These are phyloP conservation scores for Pipistrellus nathusii DNA, from an alignment of 2,797 vertebrate genomes.

Conservation along the genomic window DNA sequence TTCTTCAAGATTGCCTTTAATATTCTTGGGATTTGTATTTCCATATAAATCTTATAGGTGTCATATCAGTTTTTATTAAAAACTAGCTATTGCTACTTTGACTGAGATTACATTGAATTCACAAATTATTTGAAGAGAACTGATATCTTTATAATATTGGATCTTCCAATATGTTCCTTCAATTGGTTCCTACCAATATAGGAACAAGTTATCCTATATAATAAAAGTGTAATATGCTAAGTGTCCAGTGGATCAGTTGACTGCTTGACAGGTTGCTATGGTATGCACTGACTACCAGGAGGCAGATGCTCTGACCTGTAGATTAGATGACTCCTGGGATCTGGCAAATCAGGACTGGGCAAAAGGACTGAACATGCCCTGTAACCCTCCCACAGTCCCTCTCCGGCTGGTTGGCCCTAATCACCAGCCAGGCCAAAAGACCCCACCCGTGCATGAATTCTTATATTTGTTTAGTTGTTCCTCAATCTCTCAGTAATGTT, in stretches of 20 bases:
- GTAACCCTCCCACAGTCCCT: too few relatives aligned
- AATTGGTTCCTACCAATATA: not conserved
- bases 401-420: too few relatives aligned
- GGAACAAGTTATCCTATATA: not conserved
- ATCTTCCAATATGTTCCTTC: not conserved
- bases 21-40: not conserved
- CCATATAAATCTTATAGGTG: not conserved
- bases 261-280: too few relatives aligned
- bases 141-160: constrained; percentile 7
- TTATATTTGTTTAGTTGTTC: constrained; percentile 10
- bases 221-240: too few relatives aligned
- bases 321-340: too few relatives aligned
- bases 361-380: too few relatives aligned
- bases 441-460: not conserved
- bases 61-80: not conserved
- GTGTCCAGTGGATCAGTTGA: too few relatives aligned
- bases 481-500: not conserved
- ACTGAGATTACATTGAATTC: constrained; percentile 17
- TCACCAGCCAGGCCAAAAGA: too few relatives aligned
- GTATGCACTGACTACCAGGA: too few relatives aligned
- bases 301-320: too few relatives aligned
- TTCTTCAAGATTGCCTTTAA: not conserved
- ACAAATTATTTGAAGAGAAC: constrained; percentile 39
- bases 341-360: too few relatives aligned
- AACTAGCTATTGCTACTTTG: not conserved